Base-by-base conservation (phyloP, 2,888 invertebrate species). In the Drosophila phalerata region DNA sequence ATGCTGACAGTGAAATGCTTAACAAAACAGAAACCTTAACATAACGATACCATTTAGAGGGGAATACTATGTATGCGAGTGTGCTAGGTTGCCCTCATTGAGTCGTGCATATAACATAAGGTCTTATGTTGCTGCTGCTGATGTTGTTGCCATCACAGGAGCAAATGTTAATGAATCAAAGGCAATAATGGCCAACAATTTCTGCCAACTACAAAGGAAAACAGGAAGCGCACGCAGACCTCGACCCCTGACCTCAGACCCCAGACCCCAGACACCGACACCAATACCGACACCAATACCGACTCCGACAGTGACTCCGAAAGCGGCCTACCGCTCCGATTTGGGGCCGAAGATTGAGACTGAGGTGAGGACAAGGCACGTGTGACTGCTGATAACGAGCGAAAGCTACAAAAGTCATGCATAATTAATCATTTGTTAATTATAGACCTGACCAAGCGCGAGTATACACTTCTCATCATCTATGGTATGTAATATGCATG, bases 341-440 rank as follows among this genome's bases (percentile, higher is more conserved):
- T n/a, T n/a, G n/a, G n/a, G n/a, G 30, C 13, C 10, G 9, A 43
- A 51, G 52, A 47, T 34, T 37, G 52, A 34, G 45, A 47, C 48
- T 37, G 53, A 40, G 52, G 45, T 19, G 37, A 57, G 57, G 43
- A 57, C 38, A 42, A 40, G 56, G 72, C 62, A 73, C 69, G 76
- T 76, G 61, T 58, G 68, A 47, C 69, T 58, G 55, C 69, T 88
- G 81, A 85, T 84, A 86, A 80, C 78, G 73, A 77, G 71, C 77
- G 70, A 61, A 68, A 52, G 67, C 65, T 69, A 80, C 77, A 84
- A 81, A 57, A 84, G 76, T 77, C 85, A 86, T 86, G 86, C 87
- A 86, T 86, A 86, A 86, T 86, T 86, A 86, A 86, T 86, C 86
- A 86, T 87, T 86, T 85, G 77, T 81, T 86, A 85, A 85, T 88